phyloP scores from a whole-genome alignment of 2,113 vertebrate species.

The Thoracochromis brauschi region DNA sequence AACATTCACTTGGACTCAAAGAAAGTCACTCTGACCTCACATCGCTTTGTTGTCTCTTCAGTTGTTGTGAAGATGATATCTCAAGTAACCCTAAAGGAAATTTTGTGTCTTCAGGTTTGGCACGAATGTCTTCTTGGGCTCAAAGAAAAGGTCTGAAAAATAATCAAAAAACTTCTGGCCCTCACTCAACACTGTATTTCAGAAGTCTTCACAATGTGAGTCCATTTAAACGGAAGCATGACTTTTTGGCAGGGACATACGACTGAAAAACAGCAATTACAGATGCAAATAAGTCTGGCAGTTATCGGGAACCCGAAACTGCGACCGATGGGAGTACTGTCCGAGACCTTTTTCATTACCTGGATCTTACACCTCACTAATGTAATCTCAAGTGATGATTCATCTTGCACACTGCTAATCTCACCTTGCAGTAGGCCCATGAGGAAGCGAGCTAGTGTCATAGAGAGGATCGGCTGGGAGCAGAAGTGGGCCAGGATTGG shows the following conservation, averaged over 20 bases:
- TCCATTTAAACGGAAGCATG: neutral
- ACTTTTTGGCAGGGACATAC: neutral
- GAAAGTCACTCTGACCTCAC: neutral
- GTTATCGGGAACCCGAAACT: neutral
- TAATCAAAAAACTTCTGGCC: neutral
- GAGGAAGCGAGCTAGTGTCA: constrained; percentile 84
- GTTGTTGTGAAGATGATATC: neutral
- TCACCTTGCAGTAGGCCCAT: constrained; percentile 93
- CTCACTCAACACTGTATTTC: neutral
- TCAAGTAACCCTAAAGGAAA: neutral
- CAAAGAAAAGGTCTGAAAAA: neutral
- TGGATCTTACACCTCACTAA: neutral
- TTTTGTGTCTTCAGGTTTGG: neutral
- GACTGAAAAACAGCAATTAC: neutral
- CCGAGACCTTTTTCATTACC: neutral
- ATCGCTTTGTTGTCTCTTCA: neutral
- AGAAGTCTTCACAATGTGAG: neutral
- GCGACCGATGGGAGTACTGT: neutral
- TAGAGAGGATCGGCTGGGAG: constrained; percentile 79
- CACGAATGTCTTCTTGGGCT: neutral
- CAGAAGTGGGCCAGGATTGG: constrained; percentile 79
- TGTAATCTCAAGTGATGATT: neutral
- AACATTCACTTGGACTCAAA: neutral
- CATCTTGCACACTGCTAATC: neutral
- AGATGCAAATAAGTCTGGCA: neutral